Evolutionary conservation across 2,797 vertebrate genomes (phyloP).

Genomic region (Acipenser oxyrinchus): DNA sequence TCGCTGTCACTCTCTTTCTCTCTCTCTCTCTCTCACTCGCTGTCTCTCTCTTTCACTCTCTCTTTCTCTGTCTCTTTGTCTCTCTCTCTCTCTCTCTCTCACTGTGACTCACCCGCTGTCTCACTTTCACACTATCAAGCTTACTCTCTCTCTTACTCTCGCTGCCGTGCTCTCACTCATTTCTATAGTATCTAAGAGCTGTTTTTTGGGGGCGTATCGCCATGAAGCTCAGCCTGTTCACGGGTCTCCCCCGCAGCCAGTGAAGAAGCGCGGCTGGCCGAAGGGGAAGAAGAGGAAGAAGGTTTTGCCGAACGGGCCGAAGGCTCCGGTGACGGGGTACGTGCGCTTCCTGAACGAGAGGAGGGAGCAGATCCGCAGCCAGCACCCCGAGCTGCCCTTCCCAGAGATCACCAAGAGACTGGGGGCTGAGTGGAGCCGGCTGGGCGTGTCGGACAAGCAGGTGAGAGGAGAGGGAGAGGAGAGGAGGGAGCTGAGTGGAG

Average conservation of each 20-base stretch:
- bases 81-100: too few species aligned
- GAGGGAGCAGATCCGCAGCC: conserved; percentile 82
- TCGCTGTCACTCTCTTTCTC: conserved; percentile 6
- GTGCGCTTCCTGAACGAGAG: conserved; percentile 94
- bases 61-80: not conserved
- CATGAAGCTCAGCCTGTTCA: too few species aligned
- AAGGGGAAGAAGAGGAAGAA: conserved; percentile 98
- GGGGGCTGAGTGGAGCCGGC: conserved; percentile 89
- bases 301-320: conserved; percentile 92
- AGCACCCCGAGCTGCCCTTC: conserved; percentile 87
- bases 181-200: not conserved
- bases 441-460: conserved; percentile 83
- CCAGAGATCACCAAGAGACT: conserved; percentile 96
- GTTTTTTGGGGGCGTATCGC: not conserved
- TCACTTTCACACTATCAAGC: too few species aligned
- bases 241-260: conserved; percentile 54
- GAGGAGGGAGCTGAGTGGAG: conserved; percentile 83
- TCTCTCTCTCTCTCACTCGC: conserved; percentile 16
- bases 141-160: not conserved
- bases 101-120: too few species aligned
- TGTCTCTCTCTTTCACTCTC: conserved; percentile 30
- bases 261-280: conserved; percentile 94
- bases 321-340: conserved; percentile 89
- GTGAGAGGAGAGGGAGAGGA: conserved; percentile 39
- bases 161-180: not conserved